Base-by-base conservation (phyloP, 2,888 invertebrate genomes). In the Horisme vitalbata region DNA sequence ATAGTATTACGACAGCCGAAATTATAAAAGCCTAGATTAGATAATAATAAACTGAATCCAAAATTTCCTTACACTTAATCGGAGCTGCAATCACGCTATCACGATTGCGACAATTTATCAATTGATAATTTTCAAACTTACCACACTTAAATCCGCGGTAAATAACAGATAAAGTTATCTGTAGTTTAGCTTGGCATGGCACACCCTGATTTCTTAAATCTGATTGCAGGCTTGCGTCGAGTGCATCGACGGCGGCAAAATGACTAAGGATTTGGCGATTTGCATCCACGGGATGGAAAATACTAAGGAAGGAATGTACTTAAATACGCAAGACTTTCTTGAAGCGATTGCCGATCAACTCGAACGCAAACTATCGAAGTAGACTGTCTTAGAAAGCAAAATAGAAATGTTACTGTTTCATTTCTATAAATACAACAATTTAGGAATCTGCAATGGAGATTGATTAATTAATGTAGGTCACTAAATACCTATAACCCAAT, bases 191-290 rank as follows among this genome's bases (percentile, higher is more conserved):
- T 28, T 13, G 10, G 9, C 5, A 15, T n/a, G 2, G 13, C 12
- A 13, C 28, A 18, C 15, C 26, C n/a, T 21, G 21, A 24, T 24
- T 38, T 15, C 10, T 10, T 24, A 23, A 32, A 38, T 58, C 23
- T 68, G 3, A 33, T 73, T 73, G 12, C 75, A 90, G 79, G 95
- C 96, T 0, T 97, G 97, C 75, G 92, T 97, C 1, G 95, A 95
- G 64, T 94, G 94, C 55, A 94, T 97, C 5, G 94, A 97, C 75
- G 88, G 92, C 49, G 97, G 97, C 26, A 93, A 95, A 72, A 94
- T 96, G 94, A 97, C 97, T 9, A 97, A 97, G 85, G 97, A 97
- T 86, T 90, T 97, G 65, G 96, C 95, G 10, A 95, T 93, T 50
- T 96, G 96, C 71, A 96, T 97, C 71, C 94, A 97, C 75, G 97